Conservation (phyloP, 2,797 vertebrate genomes). For the Parotocinclus haroldoi region DNA sequence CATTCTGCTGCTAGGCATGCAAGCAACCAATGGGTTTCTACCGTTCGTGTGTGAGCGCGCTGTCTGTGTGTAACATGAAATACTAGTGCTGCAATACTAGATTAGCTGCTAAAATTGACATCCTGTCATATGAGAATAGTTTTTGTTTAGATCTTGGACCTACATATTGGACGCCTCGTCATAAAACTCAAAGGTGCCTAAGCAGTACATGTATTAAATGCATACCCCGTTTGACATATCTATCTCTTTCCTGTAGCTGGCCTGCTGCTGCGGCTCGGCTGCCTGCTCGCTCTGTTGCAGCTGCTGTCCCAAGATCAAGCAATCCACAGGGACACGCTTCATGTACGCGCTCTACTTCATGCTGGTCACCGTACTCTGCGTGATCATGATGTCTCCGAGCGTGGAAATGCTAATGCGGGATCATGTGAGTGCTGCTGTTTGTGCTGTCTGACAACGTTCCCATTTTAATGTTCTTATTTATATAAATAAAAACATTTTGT, state of each 20-base stretch:
- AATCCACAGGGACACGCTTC: conserved; percentile 91
- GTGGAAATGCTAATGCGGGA: conserved; percentile 73
- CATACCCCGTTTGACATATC: conserved; percentile 7
- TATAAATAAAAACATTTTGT: too few relatives aligned
- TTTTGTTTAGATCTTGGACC: too few relatives aligned
- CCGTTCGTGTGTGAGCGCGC: background rate
- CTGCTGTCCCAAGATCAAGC: conserved; percentile 93
- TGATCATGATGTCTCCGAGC: conserved; percentile 91
- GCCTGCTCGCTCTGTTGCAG: conserved; percentile 89
- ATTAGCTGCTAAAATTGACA: background rate
- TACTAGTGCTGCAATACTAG: background rate
- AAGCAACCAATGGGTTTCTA: conserved; percentile 26
- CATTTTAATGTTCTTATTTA: too few relatives aligned
- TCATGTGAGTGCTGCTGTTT: conserved; percentile 64
- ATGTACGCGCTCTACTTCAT: conserved; percentile 95
- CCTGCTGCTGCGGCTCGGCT: conserved; percentile 89
- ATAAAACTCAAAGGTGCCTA: too few relatives aligned
- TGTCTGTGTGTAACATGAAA: background rate
- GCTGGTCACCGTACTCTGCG: conserved; percentile 84
- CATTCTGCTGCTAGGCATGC: conserved; percentile 34
- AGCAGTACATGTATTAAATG: too few relatives aligned
- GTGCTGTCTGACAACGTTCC: background rate
- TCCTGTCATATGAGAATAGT: background rate
- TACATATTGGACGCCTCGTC: too few relatives aligned
- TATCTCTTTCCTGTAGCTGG: conserved; percentile 72